These are phyloP conservation scores for Ennomos fuscantarius DNA, from an alignment of 2,888 invertebrate genomes.

Conservation along the genomic window DNA sequence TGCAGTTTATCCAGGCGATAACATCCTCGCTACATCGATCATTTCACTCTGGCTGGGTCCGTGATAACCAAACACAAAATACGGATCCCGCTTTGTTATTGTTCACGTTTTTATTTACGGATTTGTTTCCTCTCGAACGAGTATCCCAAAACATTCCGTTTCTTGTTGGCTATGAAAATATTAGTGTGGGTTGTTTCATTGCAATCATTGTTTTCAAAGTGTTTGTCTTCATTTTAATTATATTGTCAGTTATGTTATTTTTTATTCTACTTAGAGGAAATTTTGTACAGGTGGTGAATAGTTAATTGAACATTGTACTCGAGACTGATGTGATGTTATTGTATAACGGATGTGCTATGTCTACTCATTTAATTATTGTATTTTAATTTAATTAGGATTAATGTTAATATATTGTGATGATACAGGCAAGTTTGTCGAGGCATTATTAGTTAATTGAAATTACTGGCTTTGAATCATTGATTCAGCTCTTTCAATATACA, in stretches of 20 bases:
- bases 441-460: neutral
- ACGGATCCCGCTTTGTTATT: too few relatives aligned
- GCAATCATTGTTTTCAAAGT: conserved; percentile 15
- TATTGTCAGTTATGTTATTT: conserved; percentile 10
- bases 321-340: conserved; percentile 72
- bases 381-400: conserved; percentile 51
- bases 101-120: too few relatives aligned
- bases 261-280: conserved; percentile 1
- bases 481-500: too few relatives aligned
- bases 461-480: too few relatives aligned
- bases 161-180: conserved; percentile 17
- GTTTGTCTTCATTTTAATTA: conserved; percentile 8
- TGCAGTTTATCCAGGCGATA: too few relatives aligned
- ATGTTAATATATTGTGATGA: conserved; percentile 36
- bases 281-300: conserved; percentile 10
- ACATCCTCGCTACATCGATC: too few relatives aligned
- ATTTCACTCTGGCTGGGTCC: too few relatives aligned
- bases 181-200: conserved; percentile 9
- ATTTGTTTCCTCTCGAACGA: neutral
- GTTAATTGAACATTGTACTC: conserved; percentile 47
- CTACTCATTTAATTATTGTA: conserved; percentile 64
- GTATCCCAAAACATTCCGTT: conserved; percentile 14
- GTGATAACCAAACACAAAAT: too few relatives aligned
- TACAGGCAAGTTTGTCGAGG: conserved; percentile 10
- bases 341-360: conserved; percentile 64